Evolutionary conservation across 2,113 vertebrate genomes (phyloP).

Genomic region (Campylorhamphus procurvoides): DNA sequence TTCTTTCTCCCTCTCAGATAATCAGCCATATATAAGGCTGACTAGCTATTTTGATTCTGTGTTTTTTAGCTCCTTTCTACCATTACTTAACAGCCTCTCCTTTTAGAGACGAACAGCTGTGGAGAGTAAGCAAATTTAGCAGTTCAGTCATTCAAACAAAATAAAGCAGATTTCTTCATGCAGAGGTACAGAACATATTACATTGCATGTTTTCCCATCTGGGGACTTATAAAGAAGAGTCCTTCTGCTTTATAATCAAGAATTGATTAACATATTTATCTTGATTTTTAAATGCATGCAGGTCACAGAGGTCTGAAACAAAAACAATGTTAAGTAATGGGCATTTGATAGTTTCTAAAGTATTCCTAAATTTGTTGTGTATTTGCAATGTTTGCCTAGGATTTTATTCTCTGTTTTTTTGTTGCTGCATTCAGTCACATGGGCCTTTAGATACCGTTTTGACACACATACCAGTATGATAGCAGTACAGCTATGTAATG

Average conservation of each 20-base stretch:
- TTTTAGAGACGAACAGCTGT: slow-evolving; percentile 1
- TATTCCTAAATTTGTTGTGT: background rate
- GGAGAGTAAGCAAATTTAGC: background rate
- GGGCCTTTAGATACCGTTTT: background rate
- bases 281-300: background rate
- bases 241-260: background rate
- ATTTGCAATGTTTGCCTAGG: background rate
- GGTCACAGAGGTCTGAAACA: background rate
- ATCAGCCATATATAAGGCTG: background rate
- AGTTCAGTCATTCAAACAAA: background rate
- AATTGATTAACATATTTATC: background rate
- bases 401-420: background rate
- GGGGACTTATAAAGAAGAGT: background rate
- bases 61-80: background rate
- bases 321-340: background rate
- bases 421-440: background rate
- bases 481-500: background rate
- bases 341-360: background rate
- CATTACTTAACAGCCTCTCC: background rate
- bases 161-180: background rate
- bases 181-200: background rate
- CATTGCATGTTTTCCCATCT: slow-evolving; percentile 13
- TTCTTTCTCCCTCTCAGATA: background rate
- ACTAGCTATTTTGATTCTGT: background rate
- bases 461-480: background rate